These are phyloP conservation scores for Gari tellinella DNA, from an alignment of 2,888 invertebrate genomes.

Conservation along the genomic window DNA sequence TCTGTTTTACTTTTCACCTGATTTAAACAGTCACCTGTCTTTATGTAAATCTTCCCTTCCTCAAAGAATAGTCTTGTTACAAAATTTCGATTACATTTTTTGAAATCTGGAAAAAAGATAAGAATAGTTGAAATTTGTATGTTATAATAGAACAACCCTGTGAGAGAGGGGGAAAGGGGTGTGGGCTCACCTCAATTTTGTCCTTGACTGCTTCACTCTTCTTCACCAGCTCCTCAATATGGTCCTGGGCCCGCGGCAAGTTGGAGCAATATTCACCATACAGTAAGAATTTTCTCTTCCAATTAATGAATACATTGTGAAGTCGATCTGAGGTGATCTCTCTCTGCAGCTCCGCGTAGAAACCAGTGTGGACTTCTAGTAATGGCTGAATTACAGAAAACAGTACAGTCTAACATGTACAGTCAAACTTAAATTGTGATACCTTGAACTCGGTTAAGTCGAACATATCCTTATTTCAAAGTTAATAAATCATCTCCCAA, in stretches of 20 bases:
- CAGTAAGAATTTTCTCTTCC: constrained; percentile 94
- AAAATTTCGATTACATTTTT: too few species aligned
- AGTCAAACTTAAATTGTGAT: too few species aligned
- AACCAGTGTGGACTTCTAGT: constrained; percentile 93
- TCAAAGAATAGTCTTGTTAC: too few species aligned
- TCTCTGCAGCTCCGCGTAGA: constrained; percentile 91
- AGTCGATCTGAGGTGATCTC: constrained; percentile 71
- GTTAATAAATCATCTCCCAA: too few species aligned
- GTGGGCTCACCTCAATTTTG: constrained; percentile 73
- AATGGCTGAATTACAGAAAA: constrained; percentile 88
- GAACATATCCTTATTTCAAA: too few species aligned
- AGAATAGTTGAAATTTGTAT: too few species aligned
- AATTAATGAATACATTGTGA: constrained; percentile 89
- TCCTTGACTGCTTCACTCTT: constrained; percentile 88
- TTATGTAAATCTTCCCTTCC: too few species aligned
- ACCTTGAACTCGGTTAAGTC: too few species aligned
- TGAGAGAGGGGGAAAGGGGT: neutral
- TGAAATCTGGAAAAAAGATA: too few species aligned
- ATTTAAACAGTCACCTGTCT: too few species aligned
- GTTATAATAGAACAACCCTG: too few species aligned
- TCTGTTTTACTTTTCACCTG: too few species aligned
- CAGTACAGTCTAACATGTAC: neutral
- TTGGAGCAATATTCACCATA: constrained; percentile 99
- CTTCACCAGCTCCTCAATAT: constrained; percentile 91
- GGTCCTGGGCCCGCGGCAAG: constrained; percentile 94